Evolutionary conservation across 1,140 invertebrate genomes (phyloP).

Genomic region (Drosophila triauraria): DNA sequence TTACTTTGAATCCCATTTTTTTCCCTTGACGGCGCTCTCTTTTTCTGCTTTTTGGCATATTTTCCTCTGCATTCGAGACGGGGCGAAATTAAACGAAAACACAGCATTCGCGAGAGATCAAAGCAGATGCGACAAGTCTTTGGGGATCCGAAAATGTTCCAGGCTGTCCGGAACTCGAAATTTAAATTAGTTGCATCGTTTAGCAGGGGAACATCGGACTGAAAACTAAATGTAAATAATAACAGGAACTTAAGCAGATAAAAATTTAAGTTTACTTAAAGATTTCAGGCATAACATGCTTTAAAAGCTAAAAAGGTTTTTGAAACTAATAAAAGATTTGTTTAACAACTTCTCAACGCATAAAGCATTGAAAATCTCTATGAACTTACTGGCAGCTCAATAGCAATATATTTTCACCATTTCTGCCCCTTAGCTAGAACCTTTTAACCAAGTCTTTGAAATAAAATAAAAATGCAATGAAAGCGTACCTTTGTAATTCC

Average conservation of each 20-base stretch:
- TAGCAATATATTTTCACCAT: too few relatives aligned
- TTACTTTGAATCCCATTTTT: conserved; percentile 31
- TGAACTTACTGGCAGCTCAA: too few relatives aligned
- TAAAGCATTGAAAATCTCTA: too few relatives aligned
- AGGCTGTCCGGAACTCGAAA: conserved; percentile 15
- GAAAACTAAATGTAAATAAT: neutral
- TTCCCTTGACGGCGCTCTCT: conserved; percentile 4
- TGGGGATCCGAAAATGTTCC: conserved; percentile 18
- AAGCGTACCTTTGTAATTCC: too few relatives aligned
- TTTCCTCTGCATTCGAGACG: conserved; percentile 34
- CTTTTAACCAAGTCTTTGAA: neutral
- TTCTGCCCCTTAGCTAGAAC: neutral
- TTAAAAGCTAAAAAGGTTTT: too few relatives aligned
- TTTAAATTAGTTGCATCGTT: conserved; percentile 39
- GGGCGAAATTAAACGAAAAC: conserved; percentile 53
- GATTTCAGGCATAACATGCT: too few relatives aligned
- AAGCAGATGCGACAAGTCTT: conserved; percentile 38
- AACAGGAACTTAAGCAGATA: too few relatives aligned
- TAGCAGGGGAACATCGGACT: neutral
- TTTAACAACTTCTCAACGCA: too few relatives aligned
- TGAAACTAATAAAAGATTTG: too few relatives aligned
- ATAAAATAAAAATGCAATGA: neutral
- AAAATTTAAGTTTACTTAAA: too few relatives aligned
- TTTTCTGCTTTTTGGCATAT: conserved; percentile 12
- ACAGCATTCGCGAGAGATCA: conserved; percentile 47